These are phyloP conservation scores for Umimayanthus chanpuru DNA, from an alignment of 92 coral and sea anemone genomes.

Conservation along the genomic window DNA sequence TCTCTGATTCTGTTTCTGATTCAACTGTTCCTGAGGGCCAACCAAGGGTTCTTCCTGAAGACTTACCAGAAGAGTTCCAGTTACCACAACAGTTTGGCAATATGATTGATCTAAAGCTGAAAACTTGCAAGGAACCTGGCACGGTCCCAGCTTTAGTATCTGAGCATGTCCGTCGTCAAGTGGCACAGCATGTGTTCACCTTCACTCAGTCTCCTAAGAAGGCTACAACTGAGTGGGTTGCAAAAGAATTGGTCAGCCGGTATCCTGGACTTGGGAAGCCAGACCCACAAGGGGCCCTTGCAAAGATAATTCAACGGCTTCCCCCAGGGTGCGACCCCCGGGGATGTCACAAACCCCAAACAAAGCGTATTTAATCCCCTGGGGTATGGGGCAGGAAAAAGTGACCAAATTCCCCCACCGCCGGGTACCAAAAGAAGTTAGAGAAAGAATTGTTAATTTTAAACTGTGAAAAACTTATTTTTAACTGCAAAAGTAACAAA, in stretches of 20 bases:
- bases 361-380: slow-evolving; percentile 44
- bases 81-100: no score
- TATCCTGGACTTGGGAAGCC: not conserved
- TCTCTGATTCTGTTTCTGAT: not conserved
- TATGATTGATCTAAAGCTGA: no score
- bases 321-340: slow-evolving; percentile 59
- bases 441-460: not conserved
- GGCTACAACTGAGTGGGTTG: not conserved
- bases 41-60: not conserved
- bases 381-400: slow-evolving; percentile 46
- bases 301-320: slow-evolving; percentile 29
- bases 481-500: slow-evolving; percentile 28
- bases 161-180: not conserved
- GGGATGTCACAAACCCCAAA: slow-evolving; percentile 45
- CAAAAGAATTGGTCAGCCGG: not conserved
- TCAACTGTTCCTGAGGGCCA: not conserved
- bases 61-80: not conserved
- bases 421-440: slow-evolving; percentile 26
- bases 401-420: slow-evolving; percentile 21
- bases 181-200: not conserved
- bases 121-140: slow-evolving; percentile 11
- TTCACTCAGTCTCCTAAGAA: not conserved
- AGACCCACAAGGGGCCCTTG: not conserved
- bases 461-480: slow-evolving; percentile 30
- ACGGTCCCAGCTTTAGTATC: not conserved